Evolutionary conservation across 2,888 invertebrate species (phyloP).

Genomic region (Melinopterus prodromus): DNA sequence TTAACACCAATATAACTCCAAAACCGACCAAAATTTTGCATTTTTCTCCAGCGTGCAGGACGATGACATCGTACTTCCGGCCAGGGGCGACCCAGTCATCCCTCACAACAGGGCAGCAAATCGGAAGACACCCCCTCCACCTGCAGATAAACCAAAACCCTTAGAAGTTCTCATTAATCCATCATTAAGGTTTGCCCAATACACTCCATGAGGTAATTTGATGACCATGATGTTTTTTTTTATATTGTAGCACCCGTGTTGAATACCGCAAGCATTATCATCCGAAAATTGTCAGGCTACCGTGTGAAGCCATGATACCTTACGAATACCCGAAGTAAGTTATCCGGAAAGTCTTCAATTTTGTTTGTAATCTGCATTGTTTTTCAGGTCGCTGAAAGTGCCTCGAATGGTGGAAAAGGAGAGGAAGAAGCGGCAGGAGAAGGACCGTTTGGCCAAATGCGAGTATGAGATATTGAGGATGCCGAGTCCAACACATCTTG

Average conservation of each 20-base stretch:
- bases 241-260: constrained; percentile 33
- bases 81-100: constrained; percentile 37
- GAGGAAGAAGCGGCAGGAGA: constrained; percentile 44
- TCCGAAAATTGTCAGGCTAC: constrained; percentile 19
- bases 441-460: constrained; percentile 51
- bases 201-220: neutral
- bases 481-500: constrained; percentile 47
- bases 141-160: constrained; percentile 19
- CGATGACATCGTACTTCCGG: constrained; percentile 10
- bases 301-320: constrained; percentile 44
- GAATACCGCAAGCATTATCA: constrained; percentile 28
- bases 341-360: neutral
- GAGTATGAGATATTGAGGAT: constrained; percentile 50
- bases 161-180: constrained; percentile 35
- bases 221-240: constrained; percentile 5
- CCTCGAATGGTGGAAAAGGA: constrained; percentile 26
- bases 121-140: constrained; percentile 26
- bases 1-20: neutral
- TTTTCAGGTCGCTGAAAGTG: neutral
- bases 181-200: constrained; percentile 30
- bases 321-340: constrained; percentile 45
- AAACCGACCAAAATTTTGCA: neutral
- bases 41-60: constrained; percentile 18
- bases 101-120: constrained; percentile 30
- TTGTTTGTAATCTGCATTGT: too few relatives aligned